Evolutionary conservation across 37 sponge, comb jelly and placozoan genomes (phyloP), one percentile per base, ranked within the genome.

Genomic region (Cliona cf. orientalis): DNA sequence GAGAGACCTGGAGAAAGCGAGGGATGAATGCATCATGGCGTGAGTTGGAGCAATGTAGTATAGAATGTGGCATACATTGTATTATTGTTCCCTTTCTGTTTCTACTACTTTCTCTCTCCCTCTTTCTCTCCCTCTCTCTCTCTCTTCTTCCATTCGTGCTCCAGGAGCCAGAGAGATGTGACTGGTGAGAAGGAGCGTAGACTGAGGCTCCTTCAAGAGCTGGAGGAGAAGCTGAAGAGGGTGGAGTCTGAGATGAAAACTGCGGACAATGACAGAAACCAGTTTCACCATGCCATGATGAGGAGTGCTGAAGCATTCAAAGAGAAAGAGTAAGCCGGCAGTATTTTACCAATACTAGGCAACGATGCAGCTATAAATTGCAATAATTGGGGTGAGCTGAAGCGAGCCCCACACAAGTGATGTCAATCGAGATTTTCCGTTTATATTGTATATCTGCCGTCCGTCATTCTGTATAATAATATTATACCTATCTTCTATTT

Each of bases 151-250:
- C n/a, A n/a, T n/a, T n/a, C n/a, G n/a, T n/a, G n/a, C 58, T 37
- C n/a, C 68, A 82, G 82, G 82, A 82, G 73, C 42, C 72, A 82
- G 73, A 32, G 64, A 0, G 73, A 82, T 34, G 46, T 31, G 34
- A 55, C 40, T 17, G 84, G 89, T 21, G 89, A 89, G 79, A 55
- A 42, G 25, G 83, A 76, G 33, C 41, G 21, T 42, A 68, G 77
- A 43, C 61, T 39, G 31, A 37, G 71, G 67, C 3, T 37, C 55
- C 40, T 77, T 57, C 40, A 71, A 33, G 73, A 76, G 28, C 68
- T 2, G 28, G 37, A 44, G 66, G 69, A 42, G 45, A 29, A 77
- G n/a, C 0, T 89, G 34, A 11, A 17, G 12, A 39, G 39, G 40
- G 7, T 88, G 60, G 72, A 76, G 9, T 44, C 23, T 19, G 66